Evolutionary conservation across 2,113 vertebrate species (phyloP).

Genomic region (Lamprologus callipterus): DNA sequence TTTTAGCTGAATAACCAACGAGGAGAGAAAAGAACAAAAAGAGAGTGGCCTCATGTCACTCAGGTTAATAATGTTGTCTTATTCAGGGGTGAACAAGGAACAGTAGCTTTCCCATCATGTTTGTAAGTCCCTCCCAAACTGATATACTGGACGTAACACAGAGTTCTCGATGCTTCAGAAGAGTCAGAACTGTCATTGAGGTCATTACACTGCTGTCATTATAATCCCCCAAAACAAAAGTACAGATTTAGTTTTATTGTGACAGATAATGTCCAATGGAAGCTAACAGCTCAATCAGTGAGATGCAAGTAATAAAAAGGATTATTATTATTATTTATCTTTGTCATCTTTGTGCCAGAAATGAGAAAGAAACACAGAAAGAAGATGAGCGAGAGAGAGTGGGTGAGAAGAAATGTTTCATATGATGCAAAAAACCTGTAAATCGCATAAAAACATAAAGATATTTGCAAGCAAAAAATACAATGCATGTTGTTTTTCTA

Average conservation of each 20-base stretch:
- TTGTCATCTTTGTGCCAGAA: background rate
- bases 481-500: background rate
- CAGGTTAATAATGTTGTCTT: background rate
- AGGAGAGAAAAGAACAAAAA: background rate
- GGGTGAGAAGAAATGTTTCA: background rate
- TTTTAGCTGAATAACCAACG: background rate
- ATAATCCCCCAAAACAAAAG: background rate
- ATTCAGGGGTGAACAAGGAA: fast-evolving
- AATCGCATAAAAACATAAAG: background rate
- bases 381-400: too few relatives aligned
- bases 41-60: background rate
- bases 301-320: background rate
- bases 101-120: background rate
- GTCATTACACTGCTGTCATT: background rate
- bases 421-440: background rate
- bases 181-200: background rate
- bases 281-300: background rate
- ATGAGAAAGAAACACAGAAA: background rate
- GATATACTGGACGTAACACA: fast-evolving
- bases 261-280: background rate
- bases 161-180: background rate
- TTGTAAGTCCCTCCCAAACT: background rate
- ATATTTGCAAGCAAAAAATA: background rate
- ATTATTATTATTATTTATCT: background rate
- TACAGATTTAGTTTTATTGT: background rate